Evolutionary conservation across 1,140 invertebrate genomes (phyloP), one percentile per base, ranked within the genome.

Genomic region (Gonioctena quinquepunctata): DNA sequence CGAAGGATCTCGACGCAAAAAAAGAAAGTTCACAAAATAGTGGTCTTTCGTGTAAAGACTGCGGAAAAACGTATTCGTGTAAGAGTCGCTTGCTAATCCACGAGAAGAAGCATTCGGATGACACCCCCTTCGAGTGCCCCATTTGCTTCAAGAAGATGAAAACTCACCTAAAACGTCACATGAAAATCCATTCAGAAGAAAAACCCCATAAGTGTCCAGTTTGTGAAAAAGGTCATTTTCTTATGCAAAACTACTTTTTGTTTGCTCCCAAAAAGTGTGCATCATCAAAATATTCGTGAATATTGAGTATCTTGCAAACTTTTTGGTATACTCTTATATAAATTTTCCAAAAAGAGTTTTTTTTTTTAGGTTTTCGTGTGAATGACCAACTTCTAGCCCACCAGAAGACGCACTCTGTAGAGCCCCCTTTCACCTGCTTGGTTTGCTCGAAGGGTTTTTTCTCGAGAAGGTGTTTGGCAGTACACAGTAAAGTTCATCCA

Each of bases 361-460:
- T n/a, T n/a, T n/a, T n/a, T n/a, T n/a, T n/a, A n/a, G n/a, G 70
- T 25, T 80, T 79, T 63, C 74, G 77, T 23, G 74, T 77, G 60
- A 76, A 73, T 48, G 77, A 79, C 52, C 75, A 76, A 61, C 56
- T 80, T 5, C 72, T 73, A 23, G 49, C 76, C 18, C 79, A 80
- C 59, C 79, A 79, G 79, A 80, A 80, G 18, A 66, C 56, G 3
- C 82, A 81, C 54, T 78, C 78, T 1, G 76, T 78, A 2, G 79
- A 78, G 22, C 68, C 74, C 81, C 89, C 84, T 60, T 89, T 82
- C 77, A 86, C 77, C 27, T 86, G 85, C 70, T 82, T 81, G 42
- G 74, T 81, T 13, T 87, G 87, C 75, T 80, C 79, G 7, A 86
- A 86, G 73, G 81, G 80, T 21, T 87, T 86, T 75, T 78, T 76